These are phyloP conservation scores for Psittacula echo DNA, from an alignment of 2,797 vertebrate species.

Conservation along the genomic window DNA sequence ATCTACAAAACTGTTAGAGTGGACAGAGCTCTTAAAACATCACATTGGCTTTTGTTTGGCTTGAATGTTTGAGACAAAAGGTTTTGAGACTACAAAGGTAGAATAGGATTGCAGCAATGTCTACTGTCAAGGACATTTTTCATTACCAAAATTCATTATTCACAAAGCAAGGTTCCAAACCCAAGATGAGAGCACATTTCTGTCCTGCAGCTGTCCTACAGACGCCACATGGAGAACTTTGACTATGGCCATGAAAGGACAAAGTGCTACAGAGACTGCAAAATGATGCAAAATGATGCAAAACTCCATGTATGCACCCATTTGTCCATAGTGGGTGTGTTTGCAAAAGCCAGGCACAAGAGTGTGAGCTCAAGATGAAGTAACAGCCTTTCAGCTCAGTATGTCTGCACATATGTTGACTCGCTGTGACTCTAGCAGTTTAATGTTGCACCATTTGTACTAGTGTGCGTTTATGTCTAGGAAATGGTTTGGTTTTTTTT, in stretches of 20 bases:
- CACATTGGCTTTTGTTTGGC: background rate
- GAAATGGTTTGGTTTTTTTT: background rate
- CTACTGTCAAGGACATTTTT: background rate
- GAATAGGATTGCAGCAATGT: background rate
- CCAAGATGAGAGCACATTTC: background rate
- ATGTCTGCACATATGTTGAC: background rate
- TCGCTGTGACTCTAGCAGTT: slow-evolving; percentile 4
- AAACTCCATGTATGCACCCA: background rate
- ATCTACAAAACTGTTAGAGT: background rate
- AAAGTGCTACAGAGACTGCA: background rate
- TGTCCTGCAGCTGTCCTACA: background rate
- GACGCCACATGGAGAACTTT: background rate
- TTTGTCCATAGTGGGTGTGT: background rate
- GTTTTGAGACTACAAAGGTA: background rate
- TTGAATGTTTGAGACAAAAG: background rate
- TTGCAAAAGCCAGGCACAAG: slow-evolving; percentile 12
- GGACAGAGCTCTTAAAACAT: background rate
- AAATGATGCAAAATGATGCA: background rate
- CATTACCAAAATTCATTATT: background rate
- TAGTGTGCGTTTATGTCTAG: background rate
- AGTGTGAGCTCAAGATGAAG: background rate
- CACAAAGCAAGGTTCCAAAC: background rate
- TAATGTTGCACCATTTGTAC: background rate
- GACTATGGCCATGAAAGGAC: background rate
- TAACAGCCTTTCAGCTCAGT: slow-evolving; percentile 32